phyloP scores from a whole-genome alignment of 2,113 vertebrate species.

The Copsychus sechellarum region DNA sequence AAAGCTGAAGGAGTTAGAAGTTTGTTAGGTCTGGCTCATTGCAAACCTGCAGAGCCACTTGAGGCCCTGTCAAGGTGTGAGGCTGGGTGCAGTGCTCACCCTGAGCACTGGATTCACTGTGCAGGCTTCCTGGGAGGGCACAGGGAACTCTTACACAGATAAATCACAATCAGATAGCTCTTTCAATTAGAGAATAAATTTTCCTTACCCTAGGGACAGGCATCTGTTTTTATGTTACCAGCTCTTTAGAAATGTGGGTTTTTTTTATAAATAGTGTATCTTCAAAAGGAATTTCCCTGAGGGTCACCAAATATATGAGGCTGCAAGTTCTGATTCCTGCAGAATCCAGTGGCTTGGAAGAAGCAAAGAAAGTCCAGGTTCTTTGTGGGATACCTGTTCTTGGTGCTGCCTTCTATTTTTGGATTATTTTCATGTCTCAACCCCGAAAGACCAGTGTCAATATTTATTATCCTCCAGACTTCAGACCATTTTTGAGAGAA shows the following conservation, averaged over 20 bases:
- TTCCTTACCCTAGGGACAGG: not conserved
- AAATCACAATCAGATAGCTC: not conserved
- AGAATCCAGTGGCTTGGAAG: not conserved
- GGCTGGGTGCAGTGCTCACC: accelerated
- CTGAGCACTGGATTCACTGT: not conserved
- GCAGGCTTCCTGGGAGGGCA: not conserved
- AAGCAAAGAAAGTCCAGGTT: not conserved
- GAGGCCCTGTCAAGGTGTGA: too few species aligned
- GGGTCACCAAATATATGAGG: not conserved
- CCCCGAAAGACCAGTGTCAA: not conserved
- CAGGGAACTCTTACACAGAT: not conserved
- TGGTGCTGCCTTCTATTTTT: not conserved
- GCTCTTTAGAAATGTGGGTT: not conserved
- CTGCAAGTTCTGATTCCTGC: not conserved
- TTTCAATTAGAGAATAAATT: not conserved
- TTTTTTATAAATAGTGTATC: not conserved
- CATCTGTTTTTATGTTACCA: not conserved
- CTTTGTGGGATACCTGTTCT: not conserved
- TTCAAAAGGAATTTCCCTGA: not conserved
- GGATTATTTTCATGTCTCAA: not conserved
- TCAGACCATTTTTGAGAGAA: not conserved
- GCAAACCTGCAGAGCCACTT: not conserved
- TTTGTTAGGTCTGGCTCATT: not conserved
- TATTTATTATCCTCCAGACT: not conserved
- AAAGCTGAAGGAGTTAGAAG: not conserved